Evolutionary conservation across 53 echinoderm and acorn worm species (phyloP).

Genomic region (Arbacia lixula): DNA sequence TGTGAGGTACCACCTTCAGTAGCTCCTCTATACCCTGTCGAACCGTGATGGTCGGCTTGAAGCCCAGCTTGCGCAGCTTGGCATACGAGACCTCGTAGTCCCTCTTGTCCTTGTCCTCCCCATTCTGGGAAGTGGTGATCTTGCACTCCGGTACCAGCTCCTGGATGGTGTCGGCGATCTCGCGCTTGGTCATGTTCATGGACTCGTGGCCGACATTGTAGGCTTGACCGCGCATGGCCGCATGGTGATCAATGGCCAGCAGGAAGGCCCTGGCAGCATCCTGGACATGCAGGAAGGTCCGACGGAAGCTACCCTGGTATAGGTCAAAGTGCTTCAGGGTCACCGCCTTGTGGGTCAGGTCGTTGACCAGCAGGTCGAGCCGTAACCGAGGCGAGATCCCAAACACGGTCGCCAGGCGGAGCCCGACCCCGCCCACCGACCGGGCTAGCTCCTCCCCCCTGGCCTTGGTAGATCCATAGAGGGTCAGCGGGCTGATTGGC

Average conservation of each 20-base stretch:
- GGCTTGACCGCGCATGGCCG: constrained; percentile 76
- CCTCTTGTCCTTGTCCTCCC: constrained; percentile 81
- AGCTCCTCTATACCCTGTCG: constrained; percentile 71
- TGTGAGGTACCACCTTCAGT: constrained; percentile 75
- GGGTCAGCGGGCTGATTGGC: constrained; percentile 76
- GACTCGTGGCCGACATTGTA: constrained; percentile 84
- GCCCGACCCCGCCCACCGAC: constrained; percentile 72
- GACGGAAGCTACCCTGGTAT: constrained; percentile 76
- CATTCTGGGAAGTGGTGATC: constrained; percentile 59
- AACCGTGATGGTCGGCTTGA: constrained; percentile 61
- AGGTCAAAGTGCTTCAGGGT: constrained; percentile 64
- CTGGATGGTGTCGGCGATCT: constrained; percentile 68
- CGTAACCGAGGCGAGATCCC: constrained; percentile 80
- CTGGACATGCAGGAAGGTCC: constrained; percentile 82
- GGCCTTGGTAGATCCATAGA: constrained; percentile 84
- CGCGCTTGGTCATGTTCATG: constrained; percentile 85
- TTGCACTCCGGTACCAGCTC: constrained; percentile 66
- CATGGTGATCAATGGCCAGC: constrained; percentile 71
- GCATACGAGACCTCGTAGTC: constrained; percentile 85
- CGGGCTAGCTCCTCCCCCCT: constrained; percentile 71
- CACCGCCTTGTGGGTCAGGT: constrained; percentile 76
- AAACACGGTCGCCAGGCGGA: constrained; percentile 86
- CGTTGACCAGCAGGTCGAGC: constrained; percentile 82
- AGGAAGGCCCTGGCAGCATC: constrained; percentile 76
- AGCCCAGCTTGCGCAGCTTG: constrained; percentile 73